Conservation (phyloP, 1,140 invertebrate genomes). For the Theocolax elegans region DNA sequence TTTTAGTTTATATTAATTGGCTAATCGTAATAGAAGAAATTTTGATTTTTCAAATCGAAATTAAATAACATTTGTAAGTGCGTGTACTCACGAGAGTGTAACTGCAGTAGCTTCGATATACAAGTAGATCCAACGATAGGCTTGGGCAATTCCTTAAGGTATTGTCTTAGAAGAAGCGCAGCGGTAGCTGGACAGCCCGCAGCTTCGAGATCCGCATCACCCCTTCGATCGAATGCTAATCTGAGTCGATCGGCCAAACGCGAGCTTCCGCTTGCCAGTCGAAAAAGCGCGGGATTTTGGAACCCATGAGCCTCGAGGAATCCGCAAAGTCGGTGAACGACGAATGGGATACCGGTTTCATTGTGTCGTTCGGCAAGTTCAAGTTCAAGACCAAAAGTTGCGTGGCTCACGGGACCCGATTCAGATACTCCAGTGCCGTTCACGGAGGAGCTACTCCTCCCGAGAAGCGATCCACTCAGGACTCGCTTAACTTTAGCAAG, state of each 20-base stretch:
- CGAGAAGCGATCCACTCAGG: conserved; percentile 59
- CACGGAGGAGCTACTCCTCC: conserved; percentile 32
- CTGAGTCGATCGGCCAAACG: conserved; percentile 58
- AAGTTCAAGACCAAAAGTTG: conserved; percentile 58
- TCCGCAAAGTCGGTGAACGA: conserved; percentile 64
- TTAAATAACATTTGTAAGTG: too few relatives aligned
- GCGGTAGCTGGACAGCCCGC: conserved; percentile 63
- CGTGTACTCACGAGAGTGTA: conserved; percentile 58
- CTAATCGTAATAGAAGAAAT: too few relatives aligned
- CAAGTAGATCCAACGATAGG: conserved; percentile 62
- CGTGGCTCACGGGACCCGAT: not conserved
- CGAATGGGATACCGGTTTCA: conserved; percentile 63
- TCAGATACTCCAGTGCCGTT: not conserved
- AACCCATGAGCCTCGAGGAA: conserved; percentile 66
- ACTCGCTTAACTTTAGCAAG: conserved; percentile 64
- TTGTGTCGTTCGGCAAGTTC: conserved; percentile 58
- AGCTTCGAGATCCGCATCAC: conserved; percentile 66
- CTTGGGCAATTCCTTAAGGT: conserved; percentile 67
- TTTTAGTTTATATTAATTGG: too few relatives aligned
- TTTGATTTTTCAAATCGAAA: too few relatives aligned
- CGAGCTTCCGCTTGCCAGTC: conserved; percentile 47
- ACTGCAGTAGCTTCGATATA: conserved; percentile 60
- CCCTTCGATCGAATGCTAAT: conserved; percentile 64
- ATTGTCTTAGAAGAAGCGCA: conserved; percentile 66
- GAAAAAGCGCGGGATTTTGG: conserved; percentile 62